Evolutionary conservation across 2,797 vertebrate species (phyloP), one percentile per base, ranked within the genome.

Genomic region (Cirrhinus molitorella): DNA sequence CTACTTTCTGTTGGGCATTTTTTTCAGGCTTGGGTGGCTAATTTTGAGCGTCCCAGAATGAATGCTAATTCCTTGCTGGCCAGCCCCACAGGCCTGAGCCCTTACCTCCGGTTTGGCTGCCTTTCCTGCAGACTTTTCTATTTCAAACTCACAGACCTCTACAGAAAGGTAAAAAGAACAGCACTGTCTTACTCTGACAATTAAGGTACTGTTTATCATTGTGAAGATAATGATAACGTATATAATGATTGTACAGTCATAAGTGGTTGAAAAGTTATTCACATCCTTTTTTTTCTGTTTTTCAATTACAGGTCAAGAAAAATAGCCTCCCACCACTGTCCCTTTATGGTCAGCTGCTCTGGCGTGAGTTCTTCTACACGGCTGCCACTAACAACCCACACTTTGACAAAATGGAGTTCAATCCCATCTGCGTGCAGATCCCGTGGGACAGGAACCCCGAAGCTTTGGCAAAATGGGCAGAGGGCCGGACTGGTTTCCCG

Each of bases 371-470:
- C 94, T 98, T 99, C 94, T 98, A 98, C 87, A 96, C 96, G 11
- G 95, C 96, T 0, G 97, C 97, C 0, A 99, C 97, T 89, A 98
- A 96, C 90, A 99, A 98, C 89, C 96, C 97, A 74, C 96, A 97
- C 81, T 99, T 99, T 90, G 97, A 99, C 94, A 99, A 99, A 94
- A 99, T 99, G 97, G 97, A 99, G 80, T 96, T 97, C 76, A 99
- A 99, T 91, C 96, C 97, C 19, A 96, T 98, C 83, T 99, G 97
- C 77, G 96, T 99, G 85, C 96, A 97, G 93, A 98, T 99, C 88
- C 97, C 98, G 2, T 99, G 97, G 97, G 97, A 98, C 90, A 94
- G 94, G 84, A 98, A 99, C 90, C 95, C 97, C 3, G 97, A 99
- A 87, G 97, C 97, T 5, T 92, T 99, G 89, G 97, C 97, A 75